Evolutionary conservation across 2,888 invertebrate species (phyloP), one percentile per base, ranked within the genome.

Genomic region (Perizoma flavofasciatum): DNA sequence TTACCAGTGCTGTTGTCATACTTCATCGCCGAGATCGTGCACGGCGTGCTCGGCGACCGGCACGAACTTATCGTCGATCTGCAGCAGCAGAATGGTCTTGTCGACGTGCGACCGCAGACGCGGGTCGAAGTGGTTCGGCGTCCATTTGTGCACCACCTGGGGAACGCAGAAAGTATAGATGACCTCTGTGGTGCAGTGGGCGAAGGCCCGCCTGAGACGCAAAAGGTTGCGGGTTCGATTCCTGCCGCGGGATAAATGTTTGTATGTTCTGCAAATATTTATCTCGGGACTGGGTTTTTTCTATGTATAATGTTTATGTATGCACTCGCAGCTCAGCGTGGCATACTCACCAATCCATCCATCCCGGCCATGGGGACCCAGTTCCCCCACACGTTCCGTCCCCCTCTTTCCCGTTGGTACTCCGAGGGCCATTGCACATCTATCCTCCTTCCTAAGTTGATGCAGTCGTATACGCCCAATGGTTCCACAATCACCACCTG

Each of bases 341-440:
- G 1, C 22, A 22, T 4, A 33, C 89, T 84, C 69, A 97, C 95
- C 81, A 95, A 93, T 63, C 98, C 98, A 74, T 98, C 97, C 98
- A 98, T 98, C 7, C 98, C 98, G 9, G 95, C 95, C 68, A 95
- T 94, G 0, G 98, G 98, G 65, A 96, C 94, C 98, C 98, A 98
- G 68, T 95, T 95, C 4, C 91, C 90, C 99, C 98, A 99, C 71
- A 95, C 95, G 49, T 96, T 96, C 66, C 97, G 93, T 0, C 98
- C 98, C 0, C 98, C 98, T 67, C 96, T 93, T 63, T 95, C 94
- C 55, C 98, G 89, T 96, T 98, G 97, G 53, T 94, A 94, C 81
- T 98, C 98, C 71, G 96, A 96, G 0, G 99, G 99, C 99, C 99
- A 99, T 70, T 95, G 95, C n/a, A 98, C 98, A 77, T 98, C 98